Percentiles rank a stretch among this genome's conserved stretches.
phyloP scores from a whole-genome alignment of 2,797 vertebrate species.

The Galaxias olidus region DNA sequence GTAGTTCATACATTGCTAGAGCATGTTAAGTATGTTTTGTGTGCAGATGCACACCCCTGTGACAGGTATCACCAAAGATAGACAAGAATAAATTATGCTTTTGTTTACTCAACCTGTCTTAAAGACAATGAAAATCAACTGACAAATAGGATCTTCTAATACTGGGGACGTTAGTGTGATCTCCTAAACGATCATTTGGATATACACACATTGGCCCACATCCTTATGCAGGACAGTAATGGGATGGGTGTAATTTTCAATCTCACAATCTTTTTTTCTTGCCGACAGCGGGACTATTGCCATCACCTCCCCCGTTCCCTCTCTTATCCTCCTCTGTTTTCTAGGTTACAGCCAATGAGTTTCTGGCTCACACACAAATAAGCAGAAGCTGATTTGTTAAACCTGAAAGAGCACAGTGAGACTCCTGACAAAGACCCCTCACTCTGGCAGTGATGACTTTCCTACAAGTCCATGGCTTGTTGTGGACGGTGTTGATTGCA shows the following conservation, averaged over 20 bases:
- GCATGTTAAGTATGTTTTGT: no score
- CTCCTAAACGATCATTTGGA: no score
- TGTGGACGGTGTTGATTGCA: conserved; percentile 23
- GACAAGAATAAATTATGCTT: no score
- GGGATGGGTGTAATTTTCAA: neutral
- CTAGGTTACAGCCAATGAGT: conserved; percentile 52
- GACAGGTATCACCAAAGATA: no score
- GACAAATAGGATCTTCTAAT: no score
- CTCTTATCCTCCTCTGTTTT: conserved; percentile 24
- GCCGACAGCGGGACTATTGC: neutral
- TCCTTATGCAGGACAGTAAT: no score
- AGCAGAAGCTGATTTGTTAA: conserved; percentile 74
- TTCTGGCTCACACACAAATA: conserved; percentile 58
- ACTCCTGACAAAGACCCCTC: conserved; percentile 42
- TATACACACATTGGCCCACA: no score
- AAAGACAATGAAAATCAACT: no score
- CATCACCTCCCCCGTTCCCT: conserved; percentile 1
- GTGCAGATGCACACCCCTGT: no score
- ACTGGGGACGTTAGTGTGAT: no score
- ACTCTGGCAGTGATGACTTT: conserved; percentile 45
- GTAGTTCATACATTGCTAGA: no score
- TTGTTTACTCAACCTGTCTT: no score
- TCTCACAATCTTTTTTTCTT: neutral
- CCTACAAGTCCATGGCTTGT: conserved; percentile 37
- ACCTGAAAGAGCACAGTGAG: conserved; percentile 68